Evolutionary conservation across 2,888 invertebrate species (phyloP).

Genomic region (Lottia gigantea): DNA sequence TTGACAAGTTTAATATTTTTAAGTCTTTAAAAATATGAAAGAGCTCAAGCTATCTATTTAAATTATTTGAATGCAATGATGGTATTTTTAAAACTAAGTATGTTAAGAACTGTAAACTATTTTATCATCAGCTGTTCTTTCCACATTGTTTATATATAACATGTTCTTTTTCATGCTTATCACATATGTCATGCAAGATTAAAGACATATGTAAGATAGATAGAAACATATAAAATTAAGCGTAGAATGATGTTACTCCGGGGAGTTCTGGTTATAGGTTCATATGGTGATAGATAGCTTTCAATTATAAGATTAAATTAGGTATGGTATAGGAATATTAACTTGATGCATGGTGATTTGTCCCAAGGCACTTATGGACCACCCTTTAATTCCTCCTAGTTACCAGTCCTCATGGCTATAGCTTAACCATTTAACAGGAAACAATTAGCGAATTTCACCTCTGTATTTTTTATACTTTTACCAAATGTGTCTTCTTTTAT

Average conservation of each 20-base stretch:
- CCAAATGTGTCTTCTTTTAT: too few species aligned
- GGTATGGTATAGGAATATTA: not conserved
- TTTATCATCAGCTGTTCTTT: not conserved
- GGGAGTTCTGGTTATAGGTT: conserved; percentile 4
- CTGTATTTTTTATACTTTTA: too few species aligned
- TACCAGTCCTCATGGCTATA: not conserved
- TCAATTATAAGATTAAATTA: conserved; percentile 3
- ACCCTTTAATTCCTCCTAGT: not conserved
- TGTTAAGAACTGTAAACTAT: not conserved
- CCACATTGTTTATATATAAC: not conserved
- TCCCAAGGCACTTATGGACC: not conserved
- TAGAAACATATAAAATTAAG: not conserved
- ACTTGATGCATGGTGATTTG: not conserved
- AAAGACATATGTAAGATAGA: conserved; percentile 7
- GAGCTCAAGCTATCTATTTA: too few species aligned
- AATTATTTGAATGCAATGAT: too few species aligned
- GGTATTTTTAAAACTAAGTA: too few species aligned
- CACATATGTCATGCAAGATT: conserved; percentile 8
- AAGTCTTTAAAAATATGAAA: too few species aligned
- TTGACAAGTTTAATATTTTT: too few species aligned
- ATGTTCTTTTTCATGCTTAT: conserved; percentile 8
- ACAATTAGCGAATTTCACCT: not conserved
- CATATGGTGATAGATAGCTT: not conserved
- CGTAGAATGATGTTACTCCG: not conserved
- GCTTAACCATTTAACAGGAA: conserved; percentile 1